Evolutionary conservation across 1,140 invertebrate species (phyloP).

Genomic region (Drosophila littoralis): DNA sequence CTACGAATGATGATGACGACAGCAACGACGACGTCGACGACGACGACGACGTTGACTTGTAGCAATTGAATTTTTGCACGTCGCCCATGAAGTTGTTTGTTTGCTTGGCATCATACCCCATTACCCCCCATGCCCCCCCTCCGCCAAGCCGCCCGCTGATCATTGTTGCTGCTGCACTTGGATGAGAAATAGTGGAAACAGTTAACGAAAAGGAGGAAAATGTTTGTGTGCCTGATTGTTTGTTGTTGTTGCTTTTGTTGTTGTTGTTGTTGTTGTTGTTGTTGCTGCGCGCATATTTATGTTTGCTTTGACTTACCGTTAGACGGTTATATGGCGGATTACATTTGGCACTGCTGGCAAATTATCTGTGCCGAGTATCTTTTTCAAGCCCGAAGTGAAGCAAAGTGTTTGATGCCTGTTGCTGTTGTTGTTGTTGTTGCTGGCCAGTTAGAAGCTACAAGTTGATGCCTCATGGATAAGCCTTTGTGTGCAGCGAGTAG

Average conservation of each 20-base stretch:
- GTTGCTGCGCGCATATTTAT: constrained; percentile 70
- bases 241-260: constrained; percentile 39
- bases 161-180: constrained; percentile 57
- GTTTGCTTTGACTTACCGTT: constrained; percentile 81
- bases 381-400: constrained; percentile 41
- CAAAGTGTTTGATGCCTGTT: constrained; percentile 30
- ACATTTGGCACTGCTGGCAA: constrained; percentile 80
- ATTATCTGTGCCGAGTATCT: constrained; percentile 69
- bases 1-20: constrained; percentile 37
- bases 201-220: constrained; percentile 71
- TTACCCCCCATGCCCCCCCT: constrained; percentile 23
- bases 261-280: constrained; percentile 52
- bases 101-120: constrained; percentile 70
- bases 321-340: constrained; percentile 80
- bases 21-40: constrained; percentile 20
- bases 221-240: constrained; percentile 72
- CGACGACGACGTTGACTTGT: constrained; percentile 55
- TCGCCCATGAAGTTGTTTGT: constrained; percentile 83
- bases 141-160: constrained; percentile 1
- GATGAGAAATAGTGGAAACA: constrained; percentile 78
- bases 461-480: constrained; percentile 23
- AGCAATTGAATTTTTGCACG: constrained; percentile 83
- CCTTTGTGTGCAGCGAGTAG: constrained; percentile 12
- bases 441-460: constrained; percentile 21
- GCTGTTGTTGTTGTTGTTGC: constrained; percentile 17